Base-by-base conservation (phyloP, 2,113 vertebrate species). In the Acrocephalus kingi region DNA sequence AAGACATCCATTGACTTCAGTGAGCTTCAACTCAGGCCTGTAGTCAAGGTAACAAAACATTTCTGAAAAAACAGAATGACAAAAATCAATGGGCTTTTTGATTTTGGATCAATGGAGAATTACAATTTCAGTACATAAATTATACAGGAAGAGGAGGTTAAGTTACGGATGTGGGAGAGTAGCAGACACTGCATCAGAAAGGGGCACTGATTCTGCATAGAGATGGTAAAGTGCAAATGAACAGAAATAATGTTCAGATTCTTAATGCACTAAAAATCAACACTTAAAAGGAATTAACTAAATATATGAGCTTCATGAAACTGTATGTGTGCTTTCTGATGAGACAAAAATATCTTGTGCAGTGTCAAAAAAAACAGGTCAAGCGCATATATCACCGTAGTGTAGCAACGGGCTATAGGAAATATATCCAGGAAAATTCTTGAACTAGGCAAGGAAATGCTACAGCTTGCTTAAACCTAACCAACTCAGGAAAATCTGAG, bases 41-140 rank as follows among this genome's bases (percentile, higher is more conserved):
- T 33, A 84, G 64, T 80, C 75, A 86, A 54, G 59, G 64, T 49
- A 84, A 91, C 27, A 96, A 96, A 88, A 33, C 33, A 63, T 37
- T 92, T 78, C 76, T 84, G 72, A 91, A 93, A 72, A 54, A 84
- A 33, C 4, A 4, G 64, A 45, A 90, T 78, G 61, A 78, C 48
- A 96, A 87, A 95, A 96, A 91, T 89, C 80, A 87, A 94, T 89
- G 54, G 9, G 22, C 28, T 84, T 93, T 82, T 91, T 81, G 45
- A 89, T 89, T 93, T 79, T 87, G 78, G 64, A 94, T 93, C 93
- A 95, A 86, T 71, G 76, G 43, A 55, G 76, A 90, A 77, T 91
- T 76, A 84, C 68, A 84, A 61, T 90, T 86, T 64, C 41, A 67
- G 51, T 68, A 37, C n/a, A 86, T 54, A 93, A 77, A 86, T 86